These are phyloP conservation scores for Alca torda DNA, from an alignment of 2,797 vertebrate genomes.

Conservation along the genomic window DNA sequence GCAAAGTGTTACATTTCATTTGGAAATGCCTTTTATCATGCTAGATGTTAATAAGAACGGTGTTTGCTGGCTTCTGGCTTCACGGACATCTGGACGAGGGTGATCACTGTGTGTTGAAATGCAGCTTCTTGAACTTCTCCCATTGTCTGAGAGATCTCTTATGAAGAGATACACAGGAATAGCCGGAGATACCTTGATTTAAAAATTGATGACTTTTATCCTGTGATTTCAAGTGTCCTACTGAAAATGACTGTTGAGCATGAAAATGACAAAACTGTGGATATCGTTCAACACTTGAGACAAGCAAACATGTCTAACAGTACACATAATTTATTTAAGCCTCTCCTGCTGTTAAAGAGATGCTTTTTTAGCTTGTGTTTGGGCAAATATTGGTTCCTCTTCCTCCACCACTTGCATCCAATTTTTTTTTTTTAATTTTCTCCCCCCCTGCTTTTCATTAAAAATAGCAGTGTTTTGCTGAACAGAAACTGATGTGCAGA, in stretches of 20 bases:
- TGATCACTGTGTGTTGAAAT: not conserved
- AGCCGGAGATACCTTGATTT: not conserved
- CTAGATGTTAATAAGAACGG: not conserved
- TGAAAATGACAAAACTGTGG: not conserved
- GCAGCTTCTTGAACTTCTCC: not conserved
- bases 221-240: not conserved
- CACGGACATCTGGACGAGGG: not conserved
- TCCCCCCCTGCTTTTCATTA: not conserved
- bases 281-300: not conserved
- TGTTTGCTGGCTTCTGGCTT: not conserved
- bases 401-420: not conserved
- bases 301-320: not conserved
- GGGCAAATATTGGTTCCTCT: not conserved
- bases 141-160: not conserved
- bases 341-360: not conserved
- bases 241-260: not conserved
- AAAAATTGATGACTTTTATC: not conserved
- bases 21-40: conserved; percentile 13
- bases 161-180: not conserved
- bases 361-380: not conserved
- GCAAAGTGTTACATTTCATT: not conserved
- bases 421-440: not conserved
- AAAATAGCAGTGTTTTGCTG: not conserved
- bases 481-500: not conserved
- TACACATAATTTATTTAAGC: not conserved